phyloP scores from a whole-genome alignment of 2,797 vertebrate genomes.

The Sardinella longiceps region DNA sequence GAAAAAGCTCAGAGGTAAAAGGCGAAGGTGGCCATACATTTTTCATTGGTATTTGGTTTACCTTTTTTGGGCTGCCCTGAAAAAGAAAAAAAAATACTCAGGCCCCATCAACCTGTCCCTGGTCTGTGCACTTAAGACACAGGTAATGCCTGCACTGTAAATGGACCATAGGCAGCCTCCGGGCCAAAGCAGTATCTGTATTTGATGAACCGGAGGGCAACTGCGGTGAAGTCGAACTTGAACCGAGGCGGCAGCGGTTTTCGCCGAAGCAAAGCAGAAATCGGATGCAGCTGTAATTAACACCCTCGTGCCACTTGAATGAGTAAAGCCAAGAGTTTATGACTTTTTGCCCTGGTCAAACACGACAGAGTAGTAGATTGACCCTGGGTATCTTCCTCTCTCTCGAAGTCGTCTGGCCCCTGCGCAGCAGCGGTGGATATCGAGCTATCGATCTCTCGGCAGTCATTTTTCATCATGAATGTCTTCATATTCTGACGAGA shows the following conservation, averaged over 20 bases:
- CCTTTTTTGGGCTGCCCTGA: conserved; percentile 58
- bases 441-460: conserved; percentile 37
- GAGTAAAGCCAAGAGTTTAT: conserved; percentile 30
- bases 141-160: conserved; percentile 49
- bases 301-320: not conserved
- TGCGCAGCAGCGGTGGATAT: not conserved
- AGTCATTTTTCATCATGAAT: conserved; percentile 26
- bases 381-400: conserved; percentile 6
- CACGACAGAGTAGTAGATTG: not conserved
- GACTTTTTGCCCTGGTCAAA: not conserved
- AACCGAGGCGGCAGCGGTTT: not conserved
- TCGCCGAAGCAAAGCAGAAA: not conserved
- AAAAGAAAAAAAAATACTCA: conserved; percentile 50
- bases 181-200: conserved; percentile 34
- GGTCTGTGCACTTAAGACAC: conserved; percentile 66
- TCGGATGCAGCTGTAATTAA: not conserved
- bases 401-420: not conserved
- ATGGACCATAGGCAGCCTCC: conserved; percentile 41
- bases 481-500: conserved; percentile 23
- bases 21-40: conserved; percentile 66
- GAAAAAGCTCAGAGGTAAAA: conserved; percentile 51
- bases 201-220: conserved; percentile 33
- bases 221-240: not conserved
- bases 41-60: conserved; percentile 61
- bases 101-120: conserved; percentile 56